Percentiles rank a stretch among this genome's conserved stretches.
Evolutionary conservation across 1,140 invertebrate genomes (phyloP).

Genomic region (Drosophila neocordata): DNA sequence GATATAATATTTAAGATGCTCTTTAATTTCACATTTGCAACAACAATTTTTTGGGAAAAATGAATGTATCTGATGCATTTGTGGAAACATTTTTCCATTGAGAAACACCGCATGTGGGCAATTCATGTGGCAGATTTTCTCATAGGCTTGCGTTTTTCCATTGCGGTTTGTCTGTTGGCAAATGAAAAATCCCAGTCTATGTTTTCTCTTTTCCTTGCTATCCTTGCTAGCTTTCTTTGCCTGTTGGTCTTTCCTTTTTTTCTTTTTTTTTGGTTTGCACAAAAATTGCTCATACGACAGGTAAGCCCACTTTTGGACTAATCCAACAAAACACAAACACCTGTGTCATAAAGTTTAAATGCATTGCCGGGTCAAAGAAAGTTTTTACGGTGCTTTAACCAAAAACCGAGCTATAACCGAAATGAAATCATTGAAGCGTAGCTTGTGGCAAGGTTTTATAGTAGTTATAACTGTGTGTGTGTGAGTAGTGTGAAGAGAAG

Average conservation of each 20-base stretch:
- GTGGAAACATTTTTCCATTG: slow-evolving; percentile 35
- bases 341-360: slow-evolving; percentile 76
- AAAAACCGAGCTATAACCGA: slow-evolving; percentile 52
- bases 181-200: neutral
- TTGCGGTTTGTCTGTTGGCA: neutral
- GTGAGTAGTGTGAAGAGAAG: too few relatives aligned
- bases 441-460: slow-evolving; percentile 44
- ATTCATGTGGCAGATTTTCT: neutral
- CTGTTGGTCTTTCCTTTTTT: neutral
- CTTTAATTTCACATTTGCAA: neutral
- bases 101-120: slow-evolving; percentile 18
- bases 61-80: slow-evolving; percentile 44
- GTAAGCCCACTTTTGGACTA: slow-evolving; percentile 39
- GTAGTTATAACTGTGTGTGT: slow-evolving; percentile 18
- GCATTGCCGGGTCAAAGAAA: slow-evolving; percentile 50
- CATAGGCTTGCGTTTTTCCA: slow-evolving; percentile 1
- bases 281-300: slow-evolving; percentile 18
- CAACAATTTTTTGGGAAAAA: neutral
- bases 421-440: slow-evolving; percentile 74
- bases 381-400: slow-evolving; percentile 41
- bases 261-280: slow-evolving; percentile 24
- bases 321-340: slow-evolving; percentile 63
- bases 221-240: neutral
- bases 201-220: neutral
- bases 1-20: slow-evolving; percentile 43